These are phyloP conservation scores for Brienomyrus longianalis DNA, from an alignment of 2,113 vertebrate genomes.

Conservation along the genomic window DNA sequence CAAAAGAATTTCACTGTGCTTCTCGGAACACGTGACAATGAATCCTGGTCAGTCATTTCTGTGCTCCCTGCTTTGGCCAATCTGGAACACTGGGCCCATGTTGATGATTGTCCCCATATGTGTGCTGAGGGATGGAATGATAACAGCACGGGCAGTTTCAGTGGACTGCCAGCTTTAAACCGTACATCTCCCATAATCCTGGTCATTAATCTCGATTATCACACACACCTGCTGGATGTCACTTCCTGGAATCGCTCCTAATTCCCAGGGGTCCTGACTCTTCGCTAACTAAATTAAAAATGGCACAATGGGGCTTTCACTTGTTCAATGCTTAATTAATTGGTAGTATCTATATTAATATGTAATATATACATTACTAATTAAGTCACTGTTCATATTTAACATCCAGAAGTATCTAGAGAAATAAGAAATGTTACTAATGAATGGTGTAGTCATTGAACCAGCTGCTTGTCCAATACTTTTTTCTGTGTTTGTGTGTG, in stretches of 20 bases:
- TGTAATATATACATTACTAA: background rate
- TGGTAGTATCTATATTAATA: background rate
- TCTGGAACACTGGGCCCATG: background rate
- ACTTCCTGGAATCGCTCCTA: slow-evolving; percentile 30
- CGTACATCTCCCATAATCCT: slow-evolving; percentile 36
- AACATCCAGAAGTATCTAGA: background rate
- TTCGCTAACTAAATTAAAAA: background rate
- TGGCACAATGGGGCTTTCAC: background rate
- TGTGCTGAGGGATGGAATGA: background rate
- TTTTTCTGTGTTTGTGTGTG: background rate
- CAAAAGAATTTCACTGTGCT: background rate
- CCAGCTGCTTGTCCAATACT: background rate
- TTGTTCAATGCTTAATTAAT: slow-evolving; percentile 2
- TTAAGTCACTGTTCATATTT: background rate
- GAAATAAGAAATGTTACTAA: background rate
- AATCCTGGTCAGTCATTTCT: background rate
- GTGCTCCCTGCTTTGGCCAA: background rate
- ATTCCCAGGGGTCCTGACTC: background rate
- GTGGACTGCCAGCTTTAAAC: slow-evolving; percentile 25
- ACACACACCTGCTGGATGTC: slow-evolving; percentile 40
- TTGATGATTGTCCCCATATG: background rate
- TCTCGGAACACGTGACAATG: background rate
- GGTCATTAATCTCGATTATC: slow-evolving; percentile 61
- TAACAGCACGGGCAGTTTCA: slow-evolving; percentile 9
- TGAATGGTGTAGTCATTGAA: background rate